Conservation (phyloP, 2,113 vertebrate species). For the Dryoscopus gambensis region DNA sequence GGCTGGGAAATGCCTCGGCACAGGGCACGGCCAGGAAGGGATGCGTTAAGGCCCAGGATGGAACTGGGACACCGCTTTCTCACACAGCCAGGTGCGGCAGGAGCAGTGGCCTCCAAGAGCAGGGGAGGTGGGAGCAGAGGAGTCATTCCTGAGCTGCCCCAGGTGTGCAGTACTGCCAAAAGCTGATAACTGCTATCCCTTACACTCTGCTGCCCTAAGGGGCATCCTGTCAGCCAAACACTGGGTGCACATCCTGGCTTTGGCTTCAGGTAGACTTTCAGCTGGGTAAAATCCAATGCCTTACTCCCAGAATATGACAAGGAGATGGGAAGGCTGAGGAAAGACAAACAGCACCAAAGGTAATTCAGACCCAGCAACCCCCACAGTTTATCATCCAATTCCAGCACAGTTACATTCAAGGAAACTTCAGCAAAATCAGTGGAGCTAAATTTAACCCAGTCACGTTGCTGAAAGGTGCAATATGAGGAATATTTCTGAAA, state of each 20-base stretch:
- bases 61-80: background rate
- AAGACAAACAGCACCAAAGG: background rate
- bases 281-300: background rate
- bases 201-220: background rate
- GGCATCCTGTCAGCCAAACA: background rate
- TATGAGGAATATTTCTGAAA: background rate
- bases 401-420: background rate
- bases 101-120: background rate
- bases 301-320: background rate
- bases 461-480: background rate
- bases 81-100: background rate
- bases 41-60: background rate
- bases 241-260: background rate
- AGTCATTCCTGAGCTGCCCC: background rate
- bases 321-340: background rate
- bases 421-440: background rate
- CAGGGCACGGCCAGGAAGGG: background rate
- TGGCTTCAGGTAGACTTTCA: background rate
- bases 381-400: background rate
- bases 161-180: accelerated
- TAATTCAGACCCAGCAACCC: background rate
- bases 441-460: background rate
- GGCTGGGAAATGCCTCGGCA: background rate
- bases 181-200: background rate
- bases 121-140: background rate